These are phyloP conservation scores for Rhopalosiphum maidis DNA, from an alignment of 1,140 invertebrate genomes.

Conservation along the genomic window DNA sequence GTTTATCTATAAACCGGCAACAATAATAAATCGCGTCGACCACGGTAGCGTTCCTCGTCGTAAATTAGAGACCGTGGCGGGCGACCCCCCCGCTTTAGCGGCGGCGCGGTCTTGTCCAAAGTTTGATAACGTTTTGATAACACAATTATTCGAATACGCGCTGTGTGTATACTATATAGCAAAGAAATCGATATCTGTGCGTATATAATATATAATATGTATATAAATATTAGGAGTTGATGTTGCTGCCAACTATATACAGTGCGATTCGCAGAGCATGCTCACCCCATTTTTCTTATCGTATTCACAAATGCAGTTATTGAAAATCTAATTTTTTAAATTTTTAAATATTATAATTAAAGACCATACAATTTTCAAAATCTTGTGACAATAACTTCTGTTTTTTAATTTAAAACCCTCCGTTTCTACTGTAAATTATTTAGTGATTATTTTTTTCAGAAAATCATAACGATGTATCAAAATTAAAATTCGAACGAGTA, in stretches of 20 bases:
- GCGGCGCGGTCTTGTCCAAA: neutral
- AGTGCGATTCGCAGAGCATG: too few relatives aligned
- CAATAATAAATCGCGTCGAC: slow-evolving; percentile 24
- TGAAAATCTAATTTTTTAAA: too few relatives aligned
- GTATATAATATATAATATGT: neutral
- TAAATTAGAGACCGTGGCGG: neutral
- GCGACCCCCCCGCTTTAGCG: neutral
- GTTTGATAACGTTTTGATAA: slow-evolving; percentile 28
- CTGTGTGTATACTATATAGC: neutral
- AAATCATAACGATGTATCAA: too few relatives aligned
- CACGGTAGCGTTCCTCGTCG: neutral
- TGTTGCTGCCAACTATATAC: neutral
- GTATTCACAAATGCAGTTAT: too few relatives aligned
- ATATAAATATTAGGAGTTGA: neutral
- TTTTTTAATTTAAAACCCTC: too few relatives aligned
- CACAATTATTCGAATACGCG: slow-evolving; percentile 15
- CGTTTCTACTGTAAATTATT: too few relatives aligned
- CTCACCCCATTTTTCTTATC: too few relatives aligned
- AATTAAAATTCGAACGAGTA: too few relatives aligned
- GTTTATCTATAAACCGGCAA: slow-evolving; percentile 27
- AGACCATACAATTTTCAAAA: too few relatives aligned
- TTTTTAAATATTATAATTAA: too few relatives aligned
- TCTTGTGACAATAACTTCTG: too few relatives aligned
- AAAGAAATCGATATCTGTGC: neutral
- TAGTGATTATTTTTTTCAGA: too few relatives aligned